Evolutionary conservation across 2,797 vertebrate species (phyloP), one percentile per base, ranked within the genome.

Genomic region (Pyrrhura leucotis): DNA sequence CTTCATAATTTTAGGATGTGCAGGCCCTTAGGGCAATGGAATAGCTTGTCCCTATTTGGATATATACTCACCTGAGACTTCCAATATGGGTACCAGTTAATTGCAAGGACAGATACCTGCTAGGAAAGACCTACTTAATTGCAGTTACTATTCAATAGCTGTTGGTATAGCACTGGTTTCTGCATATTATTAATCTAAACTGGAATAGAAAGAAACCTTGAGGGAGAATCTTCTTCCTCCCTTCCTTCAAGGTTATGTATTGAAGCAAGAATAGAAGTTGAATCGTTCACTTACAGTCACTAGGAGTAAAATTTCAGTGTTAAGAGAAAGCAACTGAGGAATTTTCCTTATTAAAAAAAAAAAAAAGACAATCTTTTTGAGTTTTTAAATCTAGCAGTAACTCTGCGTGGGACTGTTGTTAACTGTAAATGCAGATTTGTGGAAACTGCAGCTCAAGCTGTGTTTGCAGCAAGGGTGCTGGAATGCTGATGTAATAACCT

Each of bases 41-140:
- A 65, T 47, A 84, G 69, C n/a, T 28, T 68, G n/a, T 77, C 19
- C 50, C 61, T 75, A 11, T 45, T 18, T 74, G 13, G 45, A 31
- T 50, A 20, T 40, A 53, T 23, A 40, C 14, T 56, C 78, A 94
- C 14, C 61, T 72, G 72, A 92, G 72, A 50, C 33, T 83, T 68
- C 47, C 19, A 58, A 6, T 65, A 42, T 44, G 15, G 20, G 14
- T 62, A 69, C 28, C 28, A 85, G 39, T 21, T 95, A 95, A 86
- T 77, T 85, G 37, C 61, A 77, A 78, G 53, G 53, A 80, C n/a
- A 75, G 72, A 44, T 48, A 85, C 75, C 61, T 92, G 50, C 72
- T 77, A 85, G 51, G 39, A 92, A 82, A 93, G 25, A 80, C 29
- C 78, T 85, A 77, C 17, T 90, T 95, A 84, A 25, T 81, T 67